These are phyloP conservation scores for Protomyctophum bolini DNA, from an alignment of 2,113 vertebrate genomes.

Conservation along the genomic window DNA sequence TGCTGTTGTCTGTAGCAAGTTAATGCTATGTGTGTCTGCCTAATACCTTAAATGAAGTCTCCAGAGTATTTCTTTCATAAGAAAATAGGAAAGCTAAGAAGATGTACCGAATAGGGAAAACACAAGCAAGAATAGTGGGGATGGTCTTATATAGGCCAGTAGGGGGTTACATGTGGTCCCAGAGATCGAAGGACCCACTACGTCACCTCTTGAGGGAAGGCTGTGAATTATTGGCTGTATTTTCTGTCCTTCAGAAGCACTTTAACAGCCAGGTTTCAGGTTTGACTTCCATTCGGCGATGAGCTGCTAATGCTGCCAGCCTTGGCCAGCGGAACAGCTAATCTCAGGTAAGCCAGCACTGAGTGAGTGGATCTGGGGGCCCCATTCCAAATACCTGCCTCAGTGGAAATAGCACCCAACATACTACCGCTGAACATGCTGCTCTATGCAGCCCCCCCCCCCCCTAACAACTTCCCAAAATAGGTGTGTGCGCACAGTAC, in stretches of 20 bases:
- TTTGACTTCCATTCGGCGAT: slow-evolving; percentile 59
- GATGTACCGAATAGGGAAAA: not conserved
- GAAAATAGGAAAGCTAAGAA: slow-evolving; percentile 15
- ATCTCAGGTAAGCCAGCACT: slow-evolving; percentile 77
- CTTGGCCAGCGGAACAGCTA: slow-evolving; percentile 75
- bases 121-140: slow-evolving; percentile 15
- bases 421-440: slow-evolving; percentile 43
- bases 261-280: slow-evolving; percentile 63
- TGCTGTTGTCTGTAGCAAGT: no score
- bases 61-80: not conserved
- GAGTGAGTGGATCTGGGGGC: slow-evolving; percentile 68
- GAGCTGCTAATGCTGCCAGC: slow-evolving; percentile 66
- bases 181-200: slow-evolving; percentile 35
- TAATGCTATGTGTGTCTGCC: no score
- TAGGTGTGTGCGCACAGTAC: slow-evolving; percentile 48
- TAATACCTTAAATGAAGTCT: not conserved
- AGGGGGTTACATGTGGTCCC: slow-evolving; percentile 40
- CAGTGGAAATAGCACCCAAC: slow-evolving; percentile 74
- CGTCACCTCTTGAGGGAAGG: slow-evolving; percentile 52
- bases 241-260: slow-evolving; percentile 64
- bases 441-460: not conserved
- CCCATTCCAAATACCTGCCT: slow-evolving; percentile 68
- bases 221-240: slow-evolving; percentile 35
- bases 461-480: slow-evolving; percentile 57
- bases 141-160: slow-evolving; percentile 27